These are phyloP conservation scores for Frankliniella intonsa DNA, from an alignment of 2,888 invertebrate species.

Conservation along the genomic window DNA sequence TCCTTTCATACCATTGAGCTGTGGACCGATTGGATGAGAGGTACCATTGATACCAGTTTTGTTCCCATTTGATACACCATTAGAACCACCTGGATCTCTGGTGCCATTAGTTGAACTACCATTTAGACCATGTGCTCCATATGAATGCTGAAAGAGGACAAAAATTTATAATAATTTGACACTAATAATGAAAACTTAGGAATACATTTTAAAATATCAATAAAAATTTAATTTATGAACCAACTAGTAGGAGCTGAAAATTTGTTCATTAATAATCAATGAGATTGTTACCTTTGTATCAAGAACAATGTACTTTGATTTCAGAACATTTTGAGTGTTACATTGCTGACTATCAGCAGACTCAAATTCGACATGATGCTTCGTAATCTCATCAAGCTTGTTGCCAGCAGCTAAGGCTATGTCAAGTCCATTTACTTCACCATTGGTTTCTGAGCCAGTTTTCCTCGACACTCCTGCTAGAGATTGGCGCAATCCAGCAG, in stretches of 20 bases:
- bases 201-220: too few relatives aligned
- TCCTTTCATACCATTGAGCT: neutral
- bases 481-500: neutral
- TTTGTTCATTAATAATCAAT: neutral
- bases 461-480: neutral
- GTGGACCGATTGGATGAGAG: neutral
- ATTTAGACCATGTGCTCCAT: neutral
- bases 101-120: neutral
- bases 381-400: neutral
- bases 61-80: neutral
- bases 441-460: neutral
- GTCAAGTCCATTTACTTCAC: neutral
- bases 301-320: conserved; percentile 3
- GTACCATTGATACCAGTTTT: neutral
- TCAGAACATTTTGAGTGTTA: neutral
- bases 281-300: neutral
- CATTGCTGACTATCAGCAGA: neutral
- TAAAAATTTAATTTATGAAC: too few relatives aligned
- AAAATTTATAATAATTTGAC: neutral
- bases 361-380: neutral
- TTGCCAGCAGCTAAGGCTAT: neutral
- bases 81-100: neutral
- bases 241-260: neutral
- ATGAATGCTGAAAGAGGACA: neutral
- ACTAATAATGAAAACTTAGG: too few relatives aligned